Conservation (phyloP, 2,888 invertebrate species). For the Notocelia uddmanniana region DNA sequence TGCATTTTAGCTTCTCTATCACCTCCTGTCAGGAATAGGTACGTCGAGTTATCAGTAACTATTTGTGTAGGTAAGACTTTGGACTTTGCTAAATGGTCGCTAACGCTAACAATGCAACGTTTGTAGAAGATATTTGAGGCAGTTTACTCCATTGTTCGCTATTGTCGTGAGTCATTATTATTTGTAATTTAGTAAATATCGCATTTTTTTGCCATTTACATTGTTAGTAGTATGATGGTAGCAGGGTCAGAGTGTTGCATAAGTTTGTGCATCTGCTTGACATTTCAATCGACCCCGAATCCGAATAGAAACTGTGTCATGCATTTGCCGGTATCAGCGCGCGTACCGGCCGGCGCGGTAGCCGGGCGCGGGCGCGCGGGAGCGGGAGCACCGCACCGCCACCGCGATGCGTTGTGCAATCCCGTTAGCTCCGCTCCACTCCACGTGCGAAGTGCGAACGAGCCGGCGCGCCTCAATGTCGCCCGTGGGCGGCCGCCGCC, state of each 20-base stretch:
- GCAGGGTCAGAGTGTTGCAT: constrained; percentile 78
- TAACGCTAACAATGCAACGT: no score
- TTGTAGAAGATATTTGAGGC: no score
- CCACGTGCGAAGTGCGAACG: constrained; percentile 82
- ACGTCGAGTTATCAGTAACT: no score
- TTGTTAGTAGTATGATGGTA: constrained; percentile 55
- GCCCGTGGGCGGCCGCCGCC: constrained; percentile 75
- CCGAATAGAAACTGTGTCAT: constrained; percentile 86
- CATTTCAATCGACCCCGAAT: constrained; percentile 86
- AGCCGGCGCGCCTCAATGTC: constrained; percentile 83
- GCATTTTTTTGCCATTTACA: constrained; percentile 42
- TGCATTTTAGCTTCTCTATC: no score
- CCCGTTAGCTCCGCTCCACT: constrained; percentile 72
- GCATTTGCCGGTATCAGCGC: constrained; percentile 73
- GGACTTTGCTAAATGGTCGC: no score
- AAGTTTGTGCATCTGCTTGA: constrained; percentile 85
- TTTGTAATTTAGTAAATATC: no score
- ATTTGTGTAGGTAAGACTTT: no score
- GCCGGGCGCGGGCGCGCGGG: constrained; percentile 52
- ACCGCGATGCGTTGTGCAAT: constrained; percentile 81
- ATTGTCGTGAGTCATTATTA: no score
- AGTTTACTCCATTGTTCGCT: no score
- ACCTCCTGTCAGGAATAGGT: no score
- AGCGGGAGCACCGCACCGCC: constrained; percentile 53
- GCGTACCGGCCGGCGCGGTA: constrained; percentile 61